Base-by-base conservation (phyloP, 2,888 invertebrate species). In the Hirtodrosophila duncani region DNA sequence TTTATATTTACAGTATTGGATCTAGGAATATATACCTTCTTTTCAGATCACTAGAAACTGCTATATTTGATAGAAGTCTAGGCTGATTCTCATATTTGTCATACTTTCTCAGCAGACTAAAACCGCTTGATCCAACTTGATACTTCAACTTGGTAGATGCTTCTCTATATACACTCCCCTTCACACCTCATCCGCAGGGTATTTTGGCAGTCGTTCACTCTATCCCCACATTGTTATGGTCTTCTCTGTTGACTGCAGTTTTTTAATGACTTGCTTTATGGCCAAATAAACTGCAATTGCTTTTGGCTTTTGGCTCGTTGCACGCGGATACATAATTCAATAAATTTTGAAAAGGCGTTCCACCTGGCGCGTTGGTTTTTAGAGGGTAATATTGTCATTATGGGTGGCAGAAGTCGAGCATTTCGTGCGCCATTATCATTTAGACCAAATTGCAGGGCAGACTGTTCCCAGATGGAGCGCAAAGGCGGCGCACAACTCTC, bases 321-420 rank as follows among this genome's bases (percentile, higher is more conserved):
- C 43, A 46, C 33, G 31, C 31, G 8, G 26, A 13, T 8, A 29
- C 43, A 63, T 65, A 65, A 62, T 56, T 59, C 51, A 52, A 53
- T 57, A 42, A 39, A 51, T 49, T 60, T 63, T 43, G 31, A 7
- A 11, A 38, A 59, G 55, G 33, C 52, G 26, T 55, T 56, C n/a
- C 52, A 50, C 49, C 61, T 65, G 65, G 41, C 43, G 34, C 33
- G 17, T 8, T 18, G 20, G 9, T n/a, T n/a, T n/a, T n/a, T n/a
- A 11, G 31, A 24, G 16, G 29, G 62, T 65, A 71, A 70, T 70
- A 77, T 67, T 70, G 65, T 77, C 72, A 75, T 71, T 69, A 69
- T 34, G 24, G n/a, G 13, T 8, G 14, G 6, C 9, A 43, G n/a
- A 2, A 18, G 29, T 9, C 21, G 13, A 2, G 33, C 3, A 34